Evolutionary conservation across 1,140 invertebrate genomes (phyloP).

Genomic region (Dufourea novaeangliae): DNA sequence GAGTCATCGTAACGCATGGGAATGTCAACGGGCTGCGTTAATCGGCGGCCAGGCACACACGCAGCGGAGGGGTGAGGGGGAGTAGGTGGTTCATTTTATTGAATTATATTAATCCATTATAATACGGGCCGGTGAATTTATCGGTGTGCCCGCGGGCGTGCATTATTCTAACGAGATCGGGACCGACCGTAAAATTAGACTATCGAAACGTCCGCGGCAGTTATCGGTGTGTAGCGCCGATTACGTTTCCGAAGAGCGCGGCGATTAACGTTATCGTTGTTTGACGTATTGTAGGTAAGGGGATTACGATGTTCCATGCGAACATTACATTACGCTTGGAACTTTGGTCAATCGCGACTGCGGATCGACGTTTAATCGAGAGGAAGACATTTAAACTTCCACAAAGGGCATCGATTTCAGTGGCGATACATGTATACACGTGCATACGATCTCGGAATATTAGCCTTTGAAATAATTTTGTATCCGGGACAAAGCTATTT

Average conservation of each 20-base stretch:
- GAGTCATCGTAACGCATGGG: slow-evolving; percentile 51
- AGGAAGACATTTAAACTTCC: neutral
- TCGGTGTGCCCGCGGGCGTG: slow-evolving; percentile 3
- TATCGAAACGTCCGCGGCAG: slow-evolving; percentile 42
- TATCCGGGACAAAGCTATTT: no score
- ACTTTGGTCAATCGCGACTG: slow-evolving; percentile 4
- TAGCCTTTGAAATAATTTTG: no score
- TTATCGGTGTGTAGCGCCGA: slow-evolving; percentile 39
- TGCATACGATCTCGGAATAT: neutral
- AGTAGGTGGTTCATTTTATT: slow-evolving; percentile 42
- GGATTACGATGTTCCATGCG: slow-evolving; percentile 36
- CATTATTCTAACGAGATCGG: slow-evolving; percentile 37
- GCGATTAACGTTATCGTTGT: slow-evolving; percentile 52
- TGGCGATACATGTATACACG: neutral
- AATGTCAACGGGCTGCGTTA: slow-evolving; percentile 57
- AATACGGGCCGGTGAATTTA: slow-evolving; percentile 42
- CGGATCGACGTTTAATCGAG: neutral
- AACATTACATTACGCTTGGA: slow-evolving; percentile 15
- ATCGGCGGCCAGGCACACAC: slow-evolving; percentile 41
- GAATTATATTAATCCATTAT: slow-evolving; percentile 56
- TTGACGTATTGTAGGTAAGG: slow-evolving; percentile 44
- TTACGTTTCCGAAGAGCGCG: slow-evolving; percentile 33
- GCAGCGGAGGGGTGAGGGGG: no score
- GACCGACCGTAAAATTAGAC: slow-evolving; percentile 44
- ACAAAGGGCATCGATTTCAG: neutral